These are phyloP conservation scores for Tragopan temminckii DNA, from an alignment of 2,797 vertebrate genomes.

Conservation along the genomic window DNA sequence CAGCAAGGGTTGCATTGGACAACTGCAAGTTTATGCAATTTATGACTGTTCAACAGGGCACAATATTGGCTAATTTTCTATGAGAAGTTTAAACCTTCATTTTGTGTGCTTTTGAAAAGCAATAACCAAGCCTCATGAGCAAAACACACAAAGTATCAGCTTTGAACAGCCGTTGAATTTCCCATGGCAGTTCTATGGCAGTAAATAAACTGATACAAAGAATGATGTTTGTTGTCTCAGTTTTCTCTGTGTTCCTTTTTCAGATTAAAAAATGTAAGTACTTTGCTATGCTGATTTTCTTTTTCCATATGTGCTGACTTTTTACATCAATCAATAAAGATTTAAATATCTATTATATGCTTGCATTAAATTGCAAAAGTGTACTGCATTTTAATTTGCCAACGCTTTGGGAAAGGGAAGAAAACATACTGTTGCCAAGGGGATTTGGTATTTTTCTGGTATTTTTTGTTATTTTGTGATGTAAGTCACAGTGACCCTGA, in stretches of 20 bases:
- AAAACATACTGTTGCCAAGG: slow-evolving; percentile 7
- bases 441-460: background rate
- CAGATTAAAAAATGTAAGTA: background rate
- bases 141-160: background rate
- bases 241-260: background rate
- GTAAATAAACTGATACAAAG: background rate
- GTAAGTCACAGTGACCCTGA: slow-evolving; percentile 21
- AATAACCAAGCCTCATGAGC: background rate
- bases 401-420: background rate
- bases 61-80: background rate
- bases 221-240: background rate
- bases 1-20: background rate
- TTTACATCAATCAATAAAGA: background rate
- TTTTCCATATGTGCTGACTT: background rate
- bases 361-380: background rate
- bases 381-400: background rate
- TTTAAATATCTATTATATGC: background rate
- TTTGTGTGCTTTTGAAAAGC: background rate
- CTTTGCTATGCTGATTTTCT: background rate
- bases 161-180: background rate
- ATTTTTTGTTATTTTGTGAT: background rate
- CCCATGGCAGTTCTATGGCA: background rate
- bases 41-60: background rate
- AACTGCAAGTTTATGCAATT: background rate
- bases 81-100: background rate